Percentiles rank a stretch among this genome's conserved stretches.
phyloP scores from a whole-genome alignment of 2,888 invertebrate genomes.

The Linnaemya vulpina region DNA sequence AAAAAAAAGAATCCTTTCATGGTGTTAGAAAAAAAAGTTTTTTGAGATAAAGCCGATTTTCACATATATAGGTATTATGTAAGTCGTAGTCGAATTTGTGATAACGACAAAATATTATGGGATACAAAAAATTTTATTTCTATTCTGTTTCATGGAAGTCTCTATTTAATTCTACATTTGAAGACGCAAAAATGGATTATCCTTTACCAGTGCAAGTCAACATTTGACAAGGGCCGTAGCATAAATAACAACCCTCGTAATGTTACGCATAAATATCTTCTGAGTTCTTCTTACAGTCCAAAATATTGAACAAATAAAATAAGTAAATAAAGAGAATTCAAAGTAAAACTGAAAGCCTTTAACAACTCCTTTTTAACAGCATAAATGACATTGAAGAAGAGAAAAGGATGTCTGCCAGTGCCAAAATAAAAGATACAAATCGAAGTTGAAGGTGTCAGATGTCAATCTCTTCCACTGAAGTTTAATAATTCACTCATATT shows the following conservation, averaged over 20 bases:
- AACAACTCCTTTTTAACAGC: conserved; percentile 42
- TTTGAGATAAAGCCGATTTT: too few species aligned
- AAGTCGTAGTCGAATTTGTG: too few species aligned
- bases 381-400: conserved; percentile 53
- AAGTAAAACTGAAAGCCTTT: background rate
- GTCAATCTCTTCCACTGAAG: conserved; percentile 62
- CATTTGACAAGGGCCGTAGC: background rate
- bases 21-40: too few species aligned
- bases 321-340: conserved; percentile 22
- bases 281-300: conserved; percentile 17
- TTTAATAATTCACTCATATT: conserved; percentile 38
- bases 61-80: too few species aligned
- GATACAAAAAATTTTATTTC: too few species aligned
- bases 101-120: too few species aligned
- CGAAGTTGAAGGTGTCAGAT: conserved; percentile 62
- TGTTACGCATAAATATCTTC: background rate
- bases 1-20: too few species aligned
- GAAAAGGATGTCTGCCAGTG: conserved; percentile 26
- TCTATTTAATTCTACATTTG: too few species aligned
- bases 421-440: conserved; percentile 49
- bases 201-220: too few species aligned
- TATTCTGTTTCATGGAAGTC: too few species aligned
- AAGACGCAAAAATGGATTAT: too few species aligned
- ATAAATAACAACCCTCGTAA: background rate
- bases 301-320: conserved; percentile 15